Conservation (phyloP, 1,140 invertebrate species). For the Aphis gossypii region DNA sequence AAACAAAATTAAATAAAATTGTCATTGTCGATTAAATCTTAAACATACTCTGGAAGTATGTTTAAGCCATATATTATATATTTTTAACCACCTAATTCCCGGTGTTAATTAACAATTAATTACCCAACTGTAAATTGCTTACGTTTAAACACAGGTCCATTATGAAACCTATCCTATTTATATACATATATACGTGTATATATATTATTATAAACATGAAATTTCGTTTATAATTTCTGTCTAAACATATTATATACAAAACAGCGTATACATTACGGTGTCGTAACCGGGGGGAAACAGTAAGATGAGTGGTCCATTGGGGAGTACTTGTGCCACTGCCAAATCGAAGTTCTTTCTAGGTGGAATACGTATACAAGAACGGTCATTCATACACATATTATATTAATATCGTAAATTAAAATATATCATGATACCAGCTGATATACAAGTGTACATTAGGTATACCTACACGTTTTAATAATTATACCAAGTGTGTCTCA, state of each 20-base stretch:
- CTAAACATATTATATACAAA: background rate
- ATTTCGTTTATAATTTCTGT: background rate
- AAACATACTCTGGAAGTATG: background rate
- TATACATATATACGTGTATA: background rate
- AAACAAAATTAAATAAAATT: background rate
- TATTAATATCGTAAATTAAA: slow-evolving; percentile 14
- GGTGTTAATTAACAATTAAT: background rate
- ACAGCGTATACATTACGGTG: background rate
- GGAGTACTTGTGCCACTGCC: background rate
- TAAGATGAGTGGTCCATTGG: background rate
- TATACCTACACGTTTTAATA: background rate
- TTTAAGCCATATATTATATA: no score
- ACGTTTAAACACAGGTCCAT: background rate
- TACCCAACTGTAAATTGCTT: background rate
- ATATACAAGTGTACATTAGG: background rate
- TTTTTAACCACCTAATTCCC: background rate
- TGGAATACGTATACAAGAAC: background rate
- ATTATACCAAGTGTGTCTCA: background rate
- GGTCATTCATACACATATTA: background rate
- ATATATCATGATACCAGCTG: background rate
- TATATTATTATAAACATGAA: background rate
- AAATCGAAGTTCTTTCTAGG: background rate
- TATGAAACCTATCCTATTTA: background rate
- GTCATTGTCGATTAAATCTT: background rate
- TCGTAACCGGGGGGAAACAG: no score